A percentile compares a stretch with the other conserved stretches of the same genome.
phyloP scores from a whole-genome alignment of 2,888 invertebrate species.

The Muschampia plurimacula region DNA sequence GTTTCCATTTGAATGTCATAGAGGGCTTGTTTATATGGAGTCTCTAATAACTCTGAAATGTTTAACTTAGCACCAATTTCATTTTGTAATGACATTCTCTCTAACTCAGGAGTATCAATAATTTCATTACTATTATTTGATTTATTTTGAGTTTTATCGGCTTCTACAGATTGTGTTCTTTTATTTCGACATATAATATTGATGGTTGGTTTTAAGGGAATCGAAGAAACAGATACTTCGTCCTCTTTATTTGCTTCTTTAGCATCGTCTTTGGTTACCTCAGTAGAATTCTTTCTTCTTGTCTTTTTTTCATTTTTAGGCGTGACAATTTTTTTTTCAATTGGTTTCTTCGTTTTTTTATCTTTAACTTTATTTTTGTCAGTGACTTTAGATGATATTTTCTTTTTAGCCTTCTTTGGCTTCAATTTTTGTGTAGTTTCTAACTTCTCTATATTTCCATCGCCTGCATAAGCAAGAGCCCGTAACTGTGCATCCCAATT shows the following conservation, averaged over 20 bases:
- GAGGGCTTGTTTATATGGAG: conserved; percentile 84
- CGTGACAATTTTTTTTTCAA: conserved; percentile 43
- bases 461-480: conserved; percentile 54
- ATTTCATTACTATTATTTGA: conserved; percentile 56
- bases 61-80: conserved; percentile 76
- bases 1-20: conserved; percentile 83
- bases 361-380: conserved; percentile 39
- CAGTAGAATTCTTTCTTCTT: conserved; percentile 49
- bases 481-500: conserved; percentile 78
- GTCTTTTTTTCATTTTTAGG: conserved; percentile 49
- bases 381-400: conserved; percentile 40
- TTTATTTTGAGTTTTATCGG: conserved; percentile 52
- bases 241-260: conserved; percentile 41
- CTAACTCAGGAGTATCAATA: conserved; percentile 74
- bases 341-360: conserved; percentile 34
- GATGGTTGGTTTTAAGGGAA: conserved; percentile 63
- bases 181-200: conserved; percentile 59
- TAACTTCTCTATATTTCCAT: conserved; percentile 43
- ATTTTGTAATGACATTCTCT: conserved; percentile 72
- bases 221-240: conserved; percentile 31
- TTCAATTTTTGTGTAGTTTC: conserved; percentile 47
- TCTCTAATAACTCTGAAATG: conserved; percentile 82
- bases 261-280: conserved; percentile 43
- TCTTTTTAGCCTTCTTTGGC: conserved; percentile 49
- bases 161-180: conserved; percentile 44